Percentiles rank a stretch among this genome's conserved stretches.
These are phyloP conservation scores for Hozukius guyotensis DNA, from an alignment of 2,797 vertebrate species.

Conservation along the genomic window DNA sequence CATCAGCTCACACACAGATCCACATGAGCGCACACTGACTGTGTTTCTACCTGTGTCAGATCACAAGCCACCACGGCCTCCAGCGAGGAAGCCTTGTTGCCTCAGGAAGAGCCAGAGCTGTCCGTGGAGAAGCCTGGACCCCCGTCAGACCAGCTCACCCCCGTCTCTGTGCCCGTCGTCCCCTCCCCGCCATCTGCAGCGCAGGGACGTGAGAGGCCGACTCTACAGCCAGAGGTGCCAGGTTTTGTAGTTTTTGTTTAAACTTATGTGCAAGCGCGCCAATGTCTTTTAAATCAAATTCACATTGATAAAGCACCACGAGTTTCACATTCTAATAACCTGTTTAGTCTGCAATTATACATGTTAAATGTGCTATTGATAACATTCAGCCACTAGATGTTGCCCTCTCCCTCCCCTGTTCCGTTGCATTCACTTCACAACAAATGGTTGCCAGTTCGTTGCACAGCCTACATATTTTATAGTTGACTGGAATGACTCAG, in stretches of 20 bases:
- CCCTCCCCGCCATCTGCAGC: conserved; percentile 16
- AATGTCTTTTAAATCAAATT: background rate
- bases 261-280: background rate
- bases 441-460: no score
- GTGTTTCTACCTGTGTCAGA: conserved; percentile 45
- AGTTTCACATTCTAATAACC: background rate
- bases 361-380: background rate
- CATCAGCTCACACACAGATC: background rate
- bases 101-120: conserved; percentile 47
- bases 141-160: conserved; percentile 63
- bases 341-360: background rate
- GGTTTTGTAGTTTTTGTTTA: background rate
- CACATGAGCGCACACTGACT: background rate
- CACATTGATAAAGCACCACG: background rate
- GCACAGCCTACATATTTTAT: no score
- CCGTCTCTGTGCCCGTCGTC: conserved; percentile 1
- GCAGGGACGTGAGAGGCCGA: background rate
- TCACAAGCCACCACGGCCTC: conserved; percentile 50
- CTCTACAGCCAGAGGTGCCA: conserved; percentile 32
- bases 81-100: conserved; percentile 53
- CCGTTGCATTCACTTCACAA: no score
- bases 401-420: no score
- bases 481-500: no score
- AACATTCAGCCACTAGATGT: no score
- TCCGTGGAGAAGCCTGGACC: conserved; percentile 8